Conservation (phyloP, 2,888 invertebrate species). For the Fragum whitleyi region DNA sequence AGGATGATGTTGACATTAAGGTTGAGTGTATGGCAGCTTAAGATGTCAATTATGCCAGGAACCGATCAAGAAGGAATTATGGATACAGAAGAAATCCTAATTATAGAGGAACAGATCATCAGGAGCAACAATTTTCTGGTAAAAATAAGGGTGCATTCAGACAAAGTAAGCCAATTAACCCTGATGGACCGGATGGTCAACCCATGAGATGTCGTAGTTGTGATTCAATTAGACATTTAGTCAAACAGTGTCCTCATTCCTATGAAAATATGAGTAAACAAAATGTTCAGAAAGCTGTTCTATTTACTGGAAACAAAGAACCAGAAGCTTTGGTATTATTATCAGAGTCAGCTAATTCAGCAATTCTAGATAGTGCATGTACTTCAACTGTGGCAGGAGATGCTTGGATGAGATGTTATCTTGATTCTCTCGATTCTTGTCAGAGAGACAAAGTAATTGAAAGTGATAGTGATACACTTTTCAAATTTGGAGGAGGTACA, state of each 20-base stretch:
- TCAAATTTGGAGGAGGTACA: constrained; percentile 58
- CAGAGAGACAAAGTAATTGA: constrained; percentile 22
- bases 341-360: constrained; percentile 48
- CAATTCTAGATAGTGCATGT: constrained; percentile 58
- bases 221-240: constrained; percentile 49
- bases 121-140: neutral
- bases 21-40: constrained; percentile 24
- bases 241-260: constrained; percentile 46
- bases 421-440: constrained; percentile 36
- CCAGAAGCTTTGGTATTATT: constrained; percentile 36
- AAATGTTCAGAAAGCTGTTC: constrained; percentile 42
- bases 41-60: constrained; percentile 40
- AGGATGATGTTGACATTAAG: constrained; percentile 13
- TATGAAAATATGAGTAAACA: constrained; percentile 49
- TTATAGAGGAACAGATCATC: neutral
- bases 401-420: constrained; percentile 46
- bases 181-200: constrained; percentile 43
- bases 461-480: constrained; percentile 30
- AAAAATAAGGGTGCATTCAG: neutral
- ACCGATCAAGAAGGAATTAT: neutral
- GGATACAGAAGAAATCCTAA: neutral
- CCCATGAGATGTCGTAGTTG: constrained; percentile 41
- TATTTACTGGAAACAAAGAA: constrained; percentile 49
- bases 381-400: constrained; percentile 52
- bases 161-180: constrained; percentile 33